These are phyloP conservation scores for Pavo muticus DNA, from an alignment of 2,113 vertebrate species.

Conservation along the genomic window DNA sequence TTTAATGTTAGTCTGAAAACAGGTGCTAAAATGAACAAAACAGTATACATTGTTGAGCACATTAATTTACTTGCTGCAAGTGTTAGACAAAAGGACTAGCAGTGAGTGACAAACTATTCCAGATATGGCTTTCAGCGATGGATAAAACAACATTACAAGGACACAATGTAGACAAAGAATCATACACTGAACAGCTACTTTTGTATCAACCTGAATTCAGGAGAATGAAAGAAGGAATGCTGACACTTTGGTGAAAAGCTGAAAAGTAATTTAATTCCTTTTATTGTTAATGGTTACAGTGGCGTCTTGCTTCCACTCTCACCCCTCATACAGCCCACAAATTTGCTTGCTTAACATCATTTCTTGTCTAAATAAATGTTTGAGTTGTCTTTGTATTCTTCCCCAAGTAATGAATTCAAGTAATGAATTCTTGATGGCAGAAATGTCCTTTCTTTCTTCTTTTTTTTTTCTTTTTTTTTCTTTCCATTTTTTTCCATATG, in stretches of 20 bases:
- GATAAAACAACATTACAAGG: background rate
- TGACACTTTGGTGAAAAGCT: background rate
- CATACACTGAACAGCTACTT: background rate
- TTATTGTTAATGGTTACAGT: background rate
- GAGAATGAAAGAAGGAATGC: background rate
- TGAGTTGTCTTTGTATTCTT: background rate
- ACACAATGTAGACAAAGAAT: background rate
- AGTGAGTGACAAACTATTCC: background rate
- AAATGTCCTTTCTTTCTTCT: background rate
- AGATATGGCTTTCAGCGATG: background rate
- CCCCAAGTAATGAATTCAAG: background rate
- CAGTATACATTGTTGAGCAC: fast-evolving
- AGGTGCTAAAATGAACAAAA: background rate
- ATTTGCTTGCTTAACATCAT: background rate
- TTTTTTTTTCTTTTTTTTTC: too few species aligned
- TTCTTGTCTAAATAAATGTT: background rate
- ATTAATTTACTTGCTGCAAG: background rate
- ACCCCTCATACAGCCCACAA: background rate
- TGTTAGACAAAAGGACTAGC: background rate
- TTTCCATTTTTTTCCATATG: background rate
- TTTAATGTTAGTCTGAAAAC: background rate
- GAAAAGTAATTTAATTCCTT: background rate
- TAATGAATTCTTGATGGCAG: background rate
- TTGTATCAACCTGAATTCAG: background rate
- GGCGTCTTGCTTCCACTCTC: background rate